These are phyloP conservation scores for Pteropus rufus DNA, from an alignment of 2,797 vertebrate species.

Conservation along the genomic window DNA sequence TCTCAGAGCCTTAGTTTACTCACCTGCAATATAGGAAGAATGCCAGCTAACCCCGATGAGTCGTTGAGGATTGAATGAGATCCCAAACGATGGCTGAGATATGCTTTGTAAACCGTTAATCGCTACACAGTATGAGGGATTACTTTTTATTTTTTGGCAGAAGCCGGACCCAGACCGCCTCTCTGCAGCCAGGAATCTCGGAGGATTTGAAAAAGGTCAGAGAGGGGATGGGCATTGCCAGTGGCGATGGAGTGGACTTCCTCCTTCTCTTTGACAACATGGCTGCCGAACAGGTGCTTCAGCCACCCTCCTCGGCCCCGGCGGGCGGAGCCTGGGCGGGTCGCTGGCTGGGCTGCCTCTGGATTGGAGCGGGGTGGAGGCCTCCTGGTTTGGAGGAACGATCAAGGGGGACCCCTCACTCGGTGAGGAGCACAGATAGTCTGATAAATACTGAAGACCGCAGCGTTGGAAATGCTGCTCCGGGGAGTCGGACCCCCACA, in stretches of 20 bases:
- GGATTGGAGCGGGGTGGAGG: background rate
- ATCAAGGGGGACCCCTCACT: background rate
- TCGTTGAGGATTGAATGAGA: background rate
- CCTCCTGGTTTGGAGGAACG: background rate
- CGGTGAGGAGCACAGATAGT: background rate
- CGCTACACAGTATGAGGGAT: background rate
- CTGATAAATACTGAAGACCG: background rate
- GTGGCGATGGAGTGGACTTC: constrained; percentile 88
- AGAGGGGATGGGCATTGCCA: constrained; percentile 84
- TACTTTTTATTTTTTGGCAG: constrained; percentile 78
- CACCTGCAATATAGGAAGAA: background rate
- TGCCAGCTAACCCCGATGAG: background rate
- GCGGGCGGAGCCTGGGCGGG: rapidly evolving
- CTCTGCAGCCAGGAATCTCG: constrained; percentile 87
- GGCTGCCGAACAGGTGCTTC: constrained; percentile 92
- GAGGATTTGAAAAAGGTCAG: constrained; percentile 91
- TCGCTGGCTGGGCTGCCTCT: background rate
- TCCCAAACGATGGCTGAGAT: background rate
- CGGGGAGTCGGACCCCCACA: background rate
- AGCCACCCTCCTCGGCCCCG: background rate
- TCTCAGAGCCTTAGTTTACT: background rate
- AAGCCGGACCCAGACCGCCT: constrained; percentile 82
- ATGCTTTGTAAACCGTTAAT: background rate
- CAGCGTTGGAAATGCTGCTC: background rate
- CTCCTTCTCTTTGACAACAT: constrained; percentile 93